phyloP scores from a whole-genome alignment of 35 echinoderm and acorn worm species.

The Ophiothrix spiculata region DNA sequence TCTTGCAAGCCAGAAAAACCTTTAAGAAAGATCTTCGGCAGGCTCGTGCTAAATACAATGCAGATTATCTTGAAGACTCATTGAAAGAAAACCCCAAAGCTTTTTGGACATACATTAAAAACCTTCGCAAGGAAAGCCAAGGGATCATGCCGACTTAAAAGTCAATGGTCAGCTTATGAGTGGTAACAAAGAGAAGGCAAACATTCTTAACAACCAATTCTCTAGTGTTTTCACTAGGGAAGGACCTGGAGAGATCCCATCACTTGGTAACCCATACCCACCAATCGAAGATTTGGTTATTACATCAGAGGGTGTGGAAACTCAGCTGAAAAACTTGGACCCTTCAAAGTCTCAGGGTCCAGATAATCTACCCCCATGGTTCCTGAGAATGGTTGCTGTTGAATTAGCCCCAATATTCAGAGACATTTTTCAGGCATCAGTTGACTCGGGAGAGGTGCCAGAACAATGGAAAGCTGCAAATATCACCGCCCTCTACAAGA shows the following conservation, averaged over 20 bases:
- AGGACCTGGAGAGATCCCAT: conserved; percentile 6
- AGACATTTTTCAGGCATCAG: conserved; percentile 42
- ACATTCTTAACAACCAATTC: conserved; percentile 10
- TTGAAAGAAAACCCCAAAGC: background rate
- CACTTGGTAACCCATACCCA: conserved; percentile 29
- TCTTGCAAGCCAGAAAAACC: background rate
- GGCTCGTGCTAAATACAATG: background rate
- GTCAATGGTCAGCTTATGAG: background rate
- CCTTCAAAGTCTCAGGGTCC: conserved; percentile 37
- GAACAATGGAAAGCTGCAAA: conserved; percentile 28
- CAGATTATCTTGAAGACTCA: background rate
- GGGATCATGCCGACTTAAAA: background rate
- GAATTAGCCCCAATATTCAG: conserved; percentile 28
- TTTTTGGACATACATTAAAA: background rate
- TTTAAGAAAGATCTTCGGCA: background rate
- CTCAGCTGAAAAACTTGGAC: conserved; percentile 40
- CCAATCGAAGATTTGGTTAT: conserved; percentile 16
- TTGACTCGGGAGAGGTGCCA: conserved; percentile 26
- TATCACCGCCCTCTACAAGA: conserved; percentile 35
- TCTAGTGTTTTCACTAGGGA: conserved; percentile 35
- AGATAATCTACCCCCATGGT: conserved; percentile 32
- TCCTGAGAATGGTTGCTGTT: conserved; percentile 33
- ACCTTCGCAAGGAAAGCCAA: background rate
- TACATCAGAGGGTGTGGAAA: conserved; percentile 18
- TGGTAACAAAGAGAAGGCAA: background rate